phyloP scores from a whole-genome alignment of 2,797 vertebrate genomes.

The Austrolebias charrua region DNA sequence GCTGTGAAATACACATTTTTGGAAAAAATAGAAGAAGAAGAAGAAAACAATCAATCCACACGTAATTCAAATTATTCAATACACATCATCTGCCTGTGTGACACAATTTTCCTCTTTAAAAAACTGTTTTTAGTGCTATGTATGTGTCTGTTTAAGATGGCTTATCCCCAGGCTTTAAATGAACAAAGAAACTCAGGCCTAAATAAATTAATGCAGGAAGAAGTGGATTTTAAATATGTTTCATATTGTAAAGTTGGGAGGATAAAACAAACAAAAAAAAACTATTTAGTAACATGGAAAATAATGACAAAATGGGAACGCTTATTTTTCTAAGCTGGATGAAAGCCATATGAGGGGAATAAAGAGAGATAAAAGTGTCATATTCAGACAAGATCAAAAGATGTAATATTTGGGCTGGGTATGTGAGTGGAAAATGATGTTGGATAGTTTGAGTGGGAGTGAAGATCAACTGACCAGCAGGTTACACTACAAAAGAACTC shows the following conservation, averaged over 20 bases:
- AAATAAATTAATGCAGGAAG: neutral
- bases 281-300: slow-evolving; percentile 5
- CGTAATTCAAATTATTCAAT: slow-evolving; percentile 3
- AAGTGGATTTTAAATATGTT: slow-evolving; percentile 5
- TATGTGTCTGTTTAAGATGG: slow-evolving; percentile 4
- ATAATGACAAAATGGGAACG: slow-evolving; percentile 41
- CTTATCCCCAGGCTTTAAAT: neutral
- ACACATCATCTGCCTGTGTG: neutral
- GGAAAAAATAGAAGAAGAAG: slow-evolving; percentile 65
- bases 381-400: slow-evolving; percentile 61
- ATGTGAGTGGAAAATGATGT: slow-evolving; percentile 53
- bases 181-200: neutral
- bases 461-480: slow-evolving; percentile 59
- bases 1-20: slow-evolving; percentile 81
- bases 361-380: slow-evolving; percentile 30
- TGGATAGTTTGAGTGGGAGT: slow-evolving; percentile 57
- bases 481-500: slow-evolving; percentile 68
- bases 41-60: slow-evolving; percentile 47
- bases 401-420: slow-evolving; percentile 28
- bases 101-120: slow-evolving; percentile 60
- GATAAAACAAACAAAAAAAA: neutral
- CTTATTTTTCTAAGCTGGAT: slow-evolving; percentile 29
- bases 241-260: neutral
- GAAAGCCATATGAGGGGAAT: slow-evolving; percentile 33
- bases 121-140: neutral